These are phyloP conservation scores for Emmelina monodactyla DNA, from an alignment of 2,888 invertebrate genomes.

Conservation along the genomic window DNA sequence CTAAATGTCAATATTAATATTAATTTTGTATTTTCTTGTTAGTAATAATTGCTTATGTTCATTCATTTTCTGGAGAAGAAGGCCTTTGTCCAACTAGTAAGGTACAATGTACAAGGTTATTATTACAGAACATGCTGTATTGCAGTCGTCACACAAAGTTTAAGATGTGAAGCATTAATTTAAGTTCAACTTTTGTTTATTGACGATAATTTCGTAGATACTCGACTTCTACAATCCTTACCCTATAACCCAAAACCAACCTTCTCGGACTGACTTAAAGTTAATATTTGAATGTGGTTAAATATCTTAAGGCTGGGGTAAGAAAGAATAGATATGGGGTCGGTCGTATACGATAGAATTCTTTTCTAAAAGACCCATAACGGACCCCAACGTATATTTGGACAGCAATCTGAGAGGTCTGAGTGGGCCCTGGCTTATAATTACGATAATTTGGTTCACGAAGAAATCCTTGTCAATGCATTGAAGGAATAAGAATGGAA, in stretches of 20 bases:
- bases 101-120: too few relatives aligned
- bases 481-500: too few relatives aligned
- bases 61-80: too few relatives aligned
- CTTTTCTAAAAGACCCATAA: conserved; percentile 54
- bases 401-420: conserved; percentile 61
- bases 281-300: conserved; percentile 17
- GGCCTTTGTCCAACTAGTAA: too few relatives aligned
- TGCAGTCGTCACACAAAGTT: conserved; percentile 18
- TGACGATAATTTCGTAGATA: conserved; percentile 55
- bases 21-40: too few relatives aligned
- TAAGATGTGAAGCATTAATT: conserved; percentile 46
- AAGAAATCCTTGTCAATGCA: conserved; percentile 19
- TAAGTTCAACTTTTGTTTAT: conserved; percentile 60
- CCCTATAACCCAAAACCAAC: conserved; percentile 13
- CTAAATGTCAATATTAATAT: too few relatives aligned
- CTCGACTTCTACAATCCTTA: conserved; percentile 34
- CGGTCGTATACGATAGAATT: conserved; percentile 48
- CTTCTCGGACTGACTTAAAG: conserved; percentile 14
- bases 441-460: conserved; percentile 63
- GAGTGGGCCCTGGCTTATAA: conserved; percentile 59
- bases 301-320: conserved; percentile 32
- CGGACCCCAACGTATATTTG: conserved; percentile 65
- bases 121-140: conserved; percentile 35
- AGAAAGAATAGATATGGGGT: conserved; percentile 62
- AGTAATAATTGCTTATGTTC: too few relatives aligned